Evolutionary conservation across 2,113 vertebrate genomes (phyloP).

Genomic region (Calypte anna): DNA sequence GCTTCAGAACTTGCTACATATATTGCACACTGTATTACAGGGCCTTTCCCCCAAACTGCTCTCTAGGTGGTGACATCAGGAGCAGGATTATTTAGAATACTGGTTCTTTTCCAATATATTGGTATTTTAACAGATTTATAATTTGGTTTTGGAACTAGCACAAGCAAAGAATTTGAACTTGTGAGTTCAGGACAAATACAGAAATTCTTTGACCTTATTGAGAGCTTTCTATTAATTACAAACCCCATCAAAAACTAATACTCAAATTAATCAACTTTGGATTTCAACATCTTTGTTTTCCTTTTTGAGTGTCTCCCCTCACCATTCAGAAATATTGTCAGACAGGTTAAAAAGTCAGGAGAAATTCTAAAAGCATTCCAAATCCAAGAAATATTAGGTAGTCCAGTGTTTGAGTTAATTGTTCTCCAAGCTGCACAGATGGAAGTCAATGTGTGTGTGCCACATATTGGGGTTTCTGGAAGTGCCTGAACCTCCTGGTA

Average conservation of each 20-base stretch:
- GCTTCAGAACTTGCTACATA: background rate
- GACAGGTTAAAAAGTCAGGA: background rate
- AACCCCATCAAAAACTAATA: background rate
- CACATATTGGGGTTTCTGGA: background rate
- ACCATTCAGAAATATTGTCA: background rate
- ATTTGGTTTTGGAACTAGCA: background rate
- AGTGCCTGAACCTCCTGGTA: background rate
- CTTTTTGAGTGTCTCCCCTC: background rate
- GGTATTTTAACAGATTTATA: background rate
- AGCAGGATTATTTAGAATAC: background rate
- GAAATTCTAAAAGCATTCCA: background rate
- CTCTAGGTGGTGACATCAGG: background rate
- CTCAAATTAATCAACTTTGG: background rate
- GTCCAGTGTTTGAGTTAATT: background rate
- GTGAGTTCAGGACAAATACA: background rate
- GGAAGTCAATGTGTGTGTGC: no score
- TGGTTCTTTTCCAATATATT: background rate
- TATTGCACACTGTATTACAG: accelerated
- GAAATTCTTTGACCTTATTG: background rate
- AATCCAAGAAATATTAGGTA: background rate
- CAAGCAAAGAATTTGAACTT: background rate
- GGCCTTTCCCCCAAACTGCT: background rate
- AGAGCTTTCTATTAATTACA: background rate
- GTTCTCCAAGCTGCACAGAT: background rate
- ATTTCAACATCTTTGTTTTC: background rate